phyloP scores from a whole-genome alignment of 2,113 vertebrate genomes.

The Ammodytes dubius region DNA sequence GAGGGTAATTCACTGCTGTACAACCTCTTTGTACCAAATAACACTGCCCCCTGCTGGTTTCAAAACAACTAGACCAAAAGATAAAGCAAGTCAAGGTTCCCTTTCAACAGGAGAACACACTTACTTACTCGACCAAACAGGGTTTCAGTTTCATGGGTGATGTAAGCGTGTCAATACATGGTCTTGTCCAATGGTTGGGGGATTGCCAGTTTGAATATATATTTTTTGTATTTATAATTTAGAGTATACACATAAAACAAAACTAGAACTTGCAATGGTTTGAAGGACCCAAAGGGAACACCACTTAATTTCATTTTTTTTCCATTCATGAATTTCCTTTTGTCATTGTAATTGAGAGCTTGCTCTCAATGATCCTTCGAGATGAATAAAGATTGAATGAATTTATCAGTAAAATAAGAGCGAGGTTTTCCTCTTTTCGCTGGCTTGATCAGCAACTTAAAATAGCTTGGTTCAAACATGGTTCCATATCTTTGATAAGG shows the following conservation, averaged over 20 bases:
- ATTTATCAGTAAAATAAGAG: neutral
- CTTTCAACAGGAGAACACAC: constrained; percentile 4
- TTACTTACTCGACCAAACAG: neutral
- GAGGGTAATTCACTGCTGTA: constrained; percentile 41
- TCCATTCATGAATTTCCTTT: too few species aligned
- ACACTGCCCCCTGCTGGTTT: constrained; percentile 79
- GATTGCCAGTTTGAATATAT: neutral
- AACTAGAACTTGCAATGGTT: neutral
- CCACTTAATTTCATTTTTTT: neutral
- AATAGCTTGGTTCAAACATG: neutral
- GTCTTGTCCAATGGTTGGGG: neutral
- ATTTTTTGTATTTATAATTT: neutral
- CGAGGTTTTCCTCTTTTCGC: neutral
- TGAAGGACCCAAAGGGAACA: neutral
- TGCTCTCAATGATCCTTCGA: too few species aligned
- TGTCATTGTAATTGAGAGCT: too few species aligned
- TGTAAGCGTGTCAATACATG: neutral
- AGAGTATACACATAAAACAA: neutral
- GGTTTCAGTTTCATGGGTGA: neutral
- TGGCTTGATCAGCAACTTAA: too few species aligned
- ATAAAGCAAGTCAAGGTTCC: constrained; percentile 21
- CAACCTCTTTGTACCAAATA: constrained; percentile 60
- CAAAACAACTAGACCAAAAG: constrained; percentile 28
- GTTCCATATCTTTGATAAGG: neutral
- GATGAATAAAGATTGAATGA: too few species aligned